Conservation (phyloP, 1,140 invertebrate genomes). For the Hypsibius dujardini region DNA sequence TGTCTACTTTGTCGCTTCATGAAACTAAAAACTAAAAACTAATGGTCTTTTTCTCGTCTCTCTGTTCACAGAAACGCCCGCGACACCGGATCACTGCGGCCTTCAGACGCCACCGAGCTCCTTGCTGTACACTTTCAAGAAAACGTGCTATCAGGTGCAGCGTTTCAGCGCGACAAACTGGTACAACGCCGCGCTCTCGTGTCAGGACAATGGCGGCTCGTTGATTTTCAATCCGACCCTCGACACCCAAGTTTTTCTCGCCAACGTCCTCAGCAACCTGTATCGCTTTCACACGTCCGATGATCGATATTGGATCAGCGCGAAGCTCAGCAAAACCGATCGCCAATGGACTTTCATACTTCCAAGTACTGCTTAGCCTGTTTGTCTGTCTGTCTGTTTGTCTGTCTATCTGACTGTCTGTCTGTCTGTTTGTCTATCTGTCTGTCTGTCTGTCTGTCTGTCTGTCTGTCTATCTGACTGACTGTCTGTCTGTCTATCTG, state of each 20-base stretch:
- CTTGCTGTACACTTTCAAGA: slow-evolving; percentile 6
- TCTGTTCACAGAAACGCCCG: slow-evolving; percentile 2
- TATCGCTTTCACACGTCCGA: slow-evolving; percentile 10
- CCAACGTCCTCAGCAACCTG: slow-evolving; percentile 13
- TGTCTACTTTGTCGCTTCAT: too few species aligned
- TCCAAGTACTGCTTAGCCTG: background rate
- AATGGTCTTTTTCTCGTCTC: background rate
- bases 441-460: too few species aligned
- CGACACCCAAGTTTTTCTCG: background rate
- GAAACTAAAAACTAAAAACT: too few species aligned
- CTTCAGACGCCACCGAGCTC: slow-evolving; percentile 6
- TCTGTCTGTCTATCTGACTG: too few species aligned
- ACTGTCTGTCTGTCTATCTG: too few species aligned
- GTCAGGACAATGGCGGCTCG: slow-evolving; percentile 16
- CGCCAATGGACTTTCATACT: background rate
- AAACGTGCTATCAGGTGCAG: background rate
- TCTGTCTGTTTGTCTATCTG: too few species aligned
- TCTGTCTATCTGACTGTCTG: too few species aligned
- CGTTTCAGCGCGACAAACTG: slow-evolving; percentile 9
- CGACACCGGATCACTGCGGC: background rate
- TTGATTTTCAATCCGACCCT: background rate
- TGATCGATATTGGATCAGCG: slow-evolving; percentile 13
- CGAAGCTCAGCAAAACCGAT: background rate
- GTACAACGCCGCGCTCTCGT: background rate
- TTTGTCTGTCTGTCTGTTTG: too few species aligned